These are phyloP conservation scores for Thyatira batis DNA, from an alignment of 2,888 invertebrate species.

Conservation along the genomic window DNA sequence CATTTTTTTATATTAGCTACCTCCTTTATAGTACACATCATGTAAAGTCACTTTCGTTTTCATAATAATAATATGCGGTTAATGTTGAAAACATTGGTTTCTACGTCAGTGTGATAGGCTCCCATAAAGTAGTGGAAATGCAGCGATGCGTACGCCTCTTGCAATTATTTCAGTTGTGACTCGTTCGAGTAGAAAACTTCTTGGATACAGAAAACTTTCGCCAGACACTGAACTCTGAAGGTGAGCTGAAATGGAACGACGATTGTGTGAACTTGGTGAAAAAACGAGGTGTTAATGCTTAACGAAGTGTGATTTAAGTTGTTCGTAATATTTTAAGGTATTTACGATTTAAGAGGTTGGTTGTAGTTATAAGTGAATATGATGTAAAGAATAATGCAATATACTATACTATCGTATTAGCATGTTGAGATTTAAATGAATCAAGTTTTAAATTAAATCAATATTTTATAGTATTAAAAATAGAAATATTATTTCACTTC, in stretches of 20 bases:
- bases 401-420: no score
- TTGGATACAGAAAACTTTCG: conserved; percentile 43
- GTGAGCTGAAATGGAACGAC: conserved; percentile 14
- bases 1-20: no score
- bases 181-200: conserved; percentile 53
- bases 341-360: not conserved
- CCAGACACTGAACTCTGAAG: conserved; percentile 23
- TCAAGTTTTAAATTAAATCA: no score
- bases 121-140: conserved; percentile 33
- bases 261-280: conserved; percentile 10
- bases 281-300: conserved; percentile 12
- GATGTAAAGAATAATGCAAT: no score
- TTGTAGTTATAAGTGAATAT: no score
- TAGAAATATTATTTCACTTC: no score
- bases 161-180: conserved; percentile 66
- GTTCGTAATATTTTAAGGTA: not conserved
- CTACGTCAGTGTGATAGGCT: conserved; percentile 33
- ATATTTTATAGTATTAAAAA: no score
- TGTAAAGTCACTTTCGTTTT: no score
- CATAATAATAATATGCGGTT: no score
- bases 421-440: no score
- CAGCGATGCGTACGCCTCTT: conserved; percentile 51
- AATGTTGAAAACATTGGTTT: no score
- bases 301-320: not conserved
- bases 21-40: no score